Base-by-base conservation (phyloP, 2,113 vertebrate species). In the Pelusios castaneus region DNA sequence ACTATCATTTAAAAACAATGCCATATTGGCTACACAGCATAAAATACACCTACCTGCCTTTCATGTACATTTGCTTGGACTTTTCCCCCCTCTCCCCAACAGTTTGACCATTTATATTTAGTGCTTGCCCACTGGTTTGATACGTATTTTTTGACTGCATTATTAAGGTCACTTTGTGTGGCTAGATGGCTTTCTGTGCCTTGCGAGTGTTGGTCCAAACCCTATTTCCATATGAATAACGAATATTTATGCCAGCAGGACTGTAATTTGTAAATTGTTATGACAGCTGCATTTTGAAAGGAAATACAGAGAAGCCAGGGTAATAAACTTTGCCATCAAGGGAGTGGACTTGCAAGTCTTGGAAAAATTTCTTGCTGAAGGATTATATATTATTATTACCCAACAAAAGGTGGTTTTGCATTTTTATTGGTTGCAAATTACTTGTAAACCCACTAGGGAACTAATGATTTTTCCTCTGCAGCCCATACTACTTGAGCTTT, bases 351-450 rank as follows among this genome's bases (percentile, higher is more conserved):
- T 93, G 85, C 9, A 79, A 90, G 91, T 93, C 92, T 91, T 91
- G 88, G 80, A 83, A 94, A 93, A 87, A 92, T 91, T 91, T 88
- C 95, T 89, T 92, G 94, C 92, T 92, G 89, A 79, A 80, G 92
- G 89, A 83, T 96, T 96, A 96, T 97, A 96, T 96, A 97, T 93
- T 93, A 93, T 93, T 93, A 89, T 90, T 91, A 55, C 90, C 29
- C 55, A 85, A 84, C 92, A 91, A 94, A 97, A 97, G 90, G 93
- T 91, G 89, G 1, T 92, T 96, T 96, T 93, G 94, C 95, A 94
- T 97, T 96, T 97, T 97, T 95, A 96, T 96, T 93, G 93, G 96
- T 70, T 67, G 94, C 80, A 97, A 96, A 97, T 95, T 81, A 97
- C 96, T 95, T 93, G 94, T 76, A 91, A 95, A 91, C 91, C 78